Conservation (phyloP, 2,113 vertebrate species). For the Psittacula cyanocephala region DNA sequence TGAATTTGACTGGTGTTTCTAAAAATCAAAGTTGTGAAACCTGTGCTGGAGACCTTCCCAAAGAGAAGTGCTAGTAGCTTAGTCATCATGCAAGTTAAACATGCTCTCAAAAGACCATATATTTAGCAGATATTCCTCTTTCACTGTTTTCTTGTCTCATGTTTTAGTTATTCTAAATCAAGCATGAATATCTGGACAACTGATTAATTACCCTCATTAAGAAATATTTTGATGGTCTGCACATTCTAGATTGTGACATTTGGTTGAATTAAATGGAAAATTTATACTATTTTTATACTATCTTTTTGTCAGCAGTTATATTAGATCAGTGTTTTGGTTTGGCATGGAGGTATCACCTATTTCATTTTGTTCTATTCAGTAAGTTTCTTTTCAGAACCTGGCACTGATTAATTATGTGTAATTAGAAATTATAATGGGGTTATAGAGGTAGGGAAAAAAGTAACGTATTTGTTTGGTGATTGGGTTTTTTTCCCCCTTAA, state of each 20-base stretch:
- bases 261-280: background rate
- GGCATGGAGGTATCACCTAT: background rate
- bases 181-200: background rate
- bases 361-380: background rate
- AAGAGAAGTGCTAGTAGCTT: background rate
- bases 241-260: background rate
- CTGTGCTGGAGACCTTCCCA: background rate
- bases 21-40: background rate
- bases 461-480: background rate
- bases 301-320: background rate
- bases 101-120: background rate
- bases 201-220: constrained; percentile 2
- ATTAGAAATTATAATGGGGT: constrained; percentile 8
- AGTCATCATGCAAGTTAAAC: background rate
- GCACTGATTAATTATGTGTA: constrained; percentile 8
- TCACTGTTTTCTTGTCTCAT: background rate
- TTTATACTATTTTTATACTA: background rate
- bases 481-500: background rate
- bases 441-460: background rate
- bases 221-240: background rate
- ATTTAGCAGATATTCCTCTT: background rate
- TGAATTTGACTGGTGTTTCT: background rate
- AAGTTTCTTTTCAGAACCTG: background rate
- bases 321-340: background rate
- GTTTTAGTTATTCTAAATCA: background rate